phyloP scores from a whole-genome alignment of 2,113 vertebrate species.

The Nymphicus hollandicus region DNA sequence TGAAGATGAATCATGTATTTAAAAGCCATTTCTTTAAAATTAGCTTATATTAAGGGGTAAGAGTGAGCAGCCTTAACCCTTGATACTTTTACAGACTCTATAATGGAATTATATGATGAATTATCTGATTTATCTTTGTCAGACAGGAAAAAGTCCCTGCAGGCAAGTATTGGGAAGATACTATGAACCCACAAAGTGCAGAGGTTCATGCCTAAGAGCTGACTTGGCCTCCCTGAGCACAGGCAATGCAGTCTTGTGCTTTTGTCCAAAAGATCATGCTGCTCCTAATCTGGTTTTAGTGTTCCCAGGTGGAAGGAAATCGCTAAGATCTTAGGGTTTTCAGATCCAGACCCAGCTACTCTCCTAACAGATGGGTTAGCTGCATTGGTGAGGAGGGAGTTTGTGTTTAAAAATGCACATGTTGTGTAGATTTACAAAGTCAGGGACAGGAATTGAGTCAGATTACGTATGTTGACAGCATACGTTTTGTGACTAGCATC shows the following conservation, averaged over 20 bases:
- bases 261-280: neutral
- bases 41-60: neutral
- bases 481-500: neutral
- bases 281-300: neutral
- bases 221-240: neutral
- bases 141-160: neutral
- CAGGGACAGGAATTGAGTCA: no score
- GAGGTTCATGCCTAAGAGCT: neutral
- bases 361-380: neutral
- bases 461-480: neutral
- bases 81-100: neutral
- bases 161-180: neutral
- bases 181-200: neutral
- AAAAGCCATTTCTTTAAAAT: neutral
- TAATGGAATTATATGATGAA: neutral
- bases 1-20: neutral
- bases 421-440: neutral
- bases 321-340: neutral
- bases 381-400: no score
- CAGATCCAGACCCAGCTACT: neutral
- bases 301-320: neutral
- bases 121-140: neutral
- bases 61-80: neutral
- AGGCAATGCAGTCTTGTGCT: neutral
- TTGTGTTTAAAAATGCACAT: neutral